Base-by-base conservation (phyloP, 2,113 vertebrate genomes). In the Cyprinus carpio region DNA sequence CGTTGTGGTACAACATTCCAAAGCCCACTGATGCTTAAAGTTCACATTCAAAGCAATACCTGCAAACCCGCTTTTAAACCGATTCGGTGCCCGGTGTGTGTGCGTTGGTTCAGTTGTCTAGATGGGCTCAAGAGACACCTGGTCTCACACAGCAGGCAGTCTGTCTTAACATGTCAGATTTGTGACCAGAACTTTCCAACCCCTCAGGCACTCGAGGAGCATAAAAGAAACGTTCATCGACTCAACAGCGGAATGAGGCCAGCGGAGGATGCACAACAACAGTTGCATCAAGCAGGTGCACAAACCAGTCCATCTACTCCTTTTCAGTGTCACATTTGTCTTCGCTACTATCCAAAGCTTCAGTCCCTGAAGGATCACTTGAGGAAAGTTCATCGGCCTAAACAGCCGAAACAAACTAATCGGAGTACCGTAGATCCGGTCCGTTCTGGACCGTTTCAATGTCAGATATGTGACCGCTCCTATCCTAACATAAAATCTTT, bases 101-200 rank as follows among this genome's bases (percentile, higher is more conserved):
- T 91, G 3, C 93, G 93, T 85, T 94, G 93, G 92, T 95, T 94
- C 54, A 91, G 92, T 67, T 92, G 92, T 0, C 76, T 92, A 75
- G 93, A 93, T 5, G 91, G 90, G 82, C 89, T 95, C 34, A 93
- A 95, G 89, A 94, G 91, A 87, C 95, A 95, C 87, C 84, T 95
- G 83, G 87, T 94, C 4, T 91, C 90, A 75, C 95, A 95, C 89
- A 95, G 93, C 84, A 90, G 91, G 60, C 88, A 92, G 7, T 88
- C 92, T 4, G 82, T 87, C 0, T 90, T 91, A 65, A 89, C 72
- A 18, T 95, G 95, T 31, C 92, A 92, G 37, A 88, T 94, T 16
- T 95, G 95, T 86, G 92, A 92, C 82, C 91, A 92, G 6, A 92
- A 79, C 1, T 95, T 92, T 83, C 88, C 90, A 4, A 95, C 75